phyloP scores from a whole-genome alignment of 1,140 invertebrate genomes.

The Conopomorpha cramerella region DNA sequence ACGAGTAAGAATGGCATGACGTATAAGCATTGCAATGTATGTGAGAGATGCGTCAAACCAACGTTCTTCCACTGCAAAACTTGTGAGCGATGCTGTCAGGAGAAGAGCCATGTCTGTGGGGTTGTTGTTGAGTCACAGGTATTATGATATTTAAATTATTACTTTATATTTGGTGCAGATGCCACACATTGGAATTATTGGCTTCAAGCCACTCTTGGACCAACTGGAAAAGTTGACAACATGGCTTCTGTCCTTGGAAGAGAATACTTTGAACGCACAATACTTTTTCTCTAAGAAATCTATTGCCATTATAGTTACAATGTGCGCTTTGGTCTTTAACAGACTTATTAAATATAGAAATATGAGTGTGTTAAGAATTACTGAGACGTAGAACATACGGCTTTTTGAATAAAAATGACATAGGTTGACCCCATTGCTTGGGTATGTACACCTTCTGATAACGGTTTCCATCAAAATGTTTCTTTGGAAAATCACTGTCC shows the following conservation, averaged over 20 bases:
- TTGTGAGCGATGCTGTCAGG: constrained; percentile 70
- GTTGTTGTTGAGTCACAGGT: constrained; percentile 48
- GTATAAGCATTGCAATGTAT: constrained; percentile 77
- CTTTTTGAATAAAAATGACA: too few relatives aligned
- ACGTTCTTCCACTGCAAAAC: constrained; percentile 77
- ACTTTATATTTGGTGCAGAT: too few relatives aligned
- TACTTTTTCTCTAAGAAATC: constrained; percentile 45
- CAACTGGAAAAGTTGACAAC: constrained; percentile 24
- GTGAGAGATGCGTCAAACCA: constrained; percentile 82
- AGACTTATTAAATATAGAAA: too few relatives aligned
- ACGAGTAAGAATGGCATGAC: constrained; percentile 81
- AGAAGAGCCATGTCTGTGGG: constrained; percentile 65
- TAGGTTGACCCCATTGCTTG: too few relatives aligned
- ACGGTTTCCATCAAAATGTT: too few relatives aligned
- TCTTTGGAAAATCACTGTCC: too few relatives aligned
- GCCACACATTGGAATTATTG: too few relatives aligned
- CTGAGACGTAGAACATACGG: too few relatives aligned
- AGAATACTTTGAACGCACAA: constrained; percentile 41
- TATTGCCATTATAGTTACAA: constrained; percentile 30
- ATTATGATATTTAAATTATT: too few relatives aligned
- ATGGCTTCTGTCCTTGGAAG: constrained; percentile 34
- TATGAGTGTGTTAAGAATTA: too few relatives aligned
- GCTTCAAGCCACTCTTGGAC: constrained; percentile 29
- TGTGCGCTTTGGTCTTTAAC: too few relatives aligned
- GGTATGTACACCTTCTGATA: too few relatives aligned